Base-by-base conservation (phyloP, 2,797 vertebrate genomes). In the Pangasius larnaudii region DNA sequence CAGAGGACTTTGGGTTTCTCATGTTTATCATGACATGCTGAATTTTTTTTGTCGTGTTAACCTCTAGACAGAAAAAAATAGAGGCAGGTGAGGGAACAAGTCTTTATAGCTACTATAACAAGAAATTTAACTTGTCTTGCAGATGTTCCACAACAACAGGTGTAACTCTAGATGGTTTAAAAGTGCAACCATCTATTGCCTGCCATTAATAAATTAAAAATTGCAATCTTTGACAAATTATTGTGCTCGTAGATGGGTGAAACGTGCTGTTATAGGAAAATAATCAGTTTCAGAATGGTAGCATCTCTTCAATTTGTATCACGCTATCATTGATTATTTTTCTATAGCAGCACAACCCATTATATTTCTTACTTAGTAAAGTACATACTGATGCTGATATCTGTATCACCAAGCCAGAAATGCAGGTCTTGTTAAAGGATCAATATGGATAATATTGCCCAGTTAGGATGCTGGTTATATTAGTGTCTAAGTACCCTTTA, bases 401-500 rank as follows among this genome's bases (percentile, higher is more conserved):
- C 5, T 61, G 51, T 53, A 67, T 72, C 53, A 72, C 46, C 36
- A 46, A 59, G 53, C 3, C 51, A 10, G 36, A 24, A 59, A 74
- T 42, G 51, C 33, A 24, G 19, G 46, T 42, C 49, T 39, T 85
- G 74, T 85, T 85, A 88, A 81, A 51, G 36, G 56, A 85, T 33
- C 77, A 74, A 58, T 88, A 67, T 61, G 53, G 42, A 30, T 78
- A 78, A 79, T 59, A 58, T 58, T 46, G 81, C 72, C 36, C 6
- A 82, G 36, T 46, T 9, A 18, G 58, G 58, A 30, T 63, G 36
- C 24, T 18, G 75, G 85, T 80, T 88, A 80, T 88, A 75, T 85
- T 88, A 86, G 84, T 42, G 67, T 72, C 75, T 72, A 84, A 88
- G 79, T 79, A 87, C 49, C 74, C 87, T 71, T 74, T 81, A 75